Base-by-base conservation (phyloP, 2,888 invertebrate species). In the Tyria jacobaeae region DNA sequence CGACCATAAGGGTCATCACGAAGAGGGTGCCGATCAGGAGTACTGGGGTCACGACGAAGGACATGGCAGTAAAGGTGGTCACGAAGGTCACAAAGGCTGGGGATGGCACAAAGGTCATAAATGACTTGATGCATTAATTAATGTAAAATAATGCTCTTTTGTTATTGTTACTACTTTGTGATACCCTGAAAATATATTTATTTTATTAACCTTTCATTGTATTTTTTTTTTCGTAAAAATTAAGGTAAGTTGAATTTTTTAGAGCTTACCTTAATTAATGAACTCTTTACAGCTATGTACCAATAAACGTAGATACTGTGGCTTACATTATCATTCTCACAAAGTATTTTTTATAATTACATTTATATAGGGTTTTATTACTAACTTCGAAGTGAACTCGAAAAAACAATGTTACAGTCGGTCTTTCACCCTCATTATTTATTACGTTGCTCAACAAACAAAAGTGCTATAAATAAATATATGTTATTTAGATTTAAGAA, bases 81-180 rank as follows among this genome's bases (percentile, higher is more conserved):
- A 96, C 78, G 96, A 96, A 62, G 96, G 96, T 65, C 96, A 97
- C 87, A 97, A 97, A 85, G 95, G 96, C 79, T 97, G 97, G 97
- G 96, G 95, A 79, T 96, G 95, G 86, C 90, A 94, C 61, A 94
- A 95, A 76, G 93, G 93, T 65, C 89, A 91, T 78, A 83, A 89
- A 87, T 86, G 81, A 84, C 56, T 62, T 55, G 37, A 53, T 35
- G 0, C 49, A 35, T 52, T 41, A 59, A 51, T 60, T 58, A 67
- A 57, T 66, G 48, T 57, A 63, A 68, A 55, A 70, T 71, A 65
- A 71, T 44, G 12, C 4, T 39, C 62, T 82, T 80, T 85, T 88
- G 87, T 89, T 89, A 85, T 84, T 89, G 88, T 89, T 89, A 73
- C 82, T 84, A 84, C 81, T 86, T 89, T 89, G 86, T 88, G 76